Evolutionary conservation across 2,797 vertebrate species (phyloP).

Genomic region (Sarcoramphus papa): DNA sequence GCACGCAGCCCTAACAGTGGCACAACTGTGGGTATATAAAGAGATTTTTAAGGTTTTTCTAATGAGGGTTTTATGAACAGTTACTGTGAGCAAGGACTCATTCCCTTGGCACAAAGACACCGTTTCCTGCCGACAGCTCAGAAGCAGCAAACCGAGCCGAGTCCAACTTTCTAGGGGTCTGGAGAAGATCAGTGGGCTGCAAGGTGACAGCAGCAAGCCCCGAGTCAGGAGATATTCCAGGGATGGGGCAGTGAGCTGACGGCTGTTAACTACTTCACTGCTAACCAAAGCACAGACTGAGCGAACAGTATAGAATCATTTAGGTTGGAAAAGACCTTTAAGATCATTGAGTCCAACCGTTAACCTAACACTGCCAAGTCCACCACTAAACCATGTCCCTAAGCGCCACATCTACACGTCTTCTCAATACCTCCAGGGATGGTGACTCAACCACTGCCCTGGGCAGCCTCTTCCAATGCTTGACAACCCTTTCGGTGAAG

Average conservation of each 20-base stretch:
- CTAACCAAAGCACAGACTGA: background rate
- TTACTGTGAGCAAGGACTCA: background rate
- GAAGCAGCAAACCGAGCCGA: background rate
- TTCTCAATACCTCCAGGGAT: too few relatives aligned
- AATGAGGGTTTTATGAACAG: background rate
- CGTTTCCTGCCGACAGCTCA: background rate
- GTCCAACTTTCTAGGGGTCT: background rate
- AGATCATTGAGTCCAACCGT: background rate
- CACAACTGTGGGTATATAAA: background rate
- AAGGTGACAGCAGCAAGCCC: background rate
- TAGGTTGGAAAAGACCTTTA: background rate
- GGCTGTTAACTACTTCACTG: background rate
- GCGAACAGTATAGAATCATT: fast-evolving
- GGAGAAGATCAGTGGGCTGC: background rate
- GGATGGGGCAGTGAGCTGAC: fast-evolving
- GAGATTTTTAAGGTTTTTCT: background rate
- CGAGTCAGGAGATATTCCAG: background rate
- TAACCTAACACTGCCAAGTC: background rate
- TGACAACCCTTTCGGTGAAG: too few relatives aligned
- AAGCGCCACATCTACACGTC: background rate
- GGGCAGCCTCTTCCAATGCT: too few relatives aligned
- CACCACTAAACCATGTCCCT: background rate
- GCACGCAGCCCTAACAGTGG: background rate
- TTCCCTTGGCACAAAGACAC: background rate
- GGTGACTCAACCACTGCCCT: too few relatives aligned